Base-by-base conservation (phyloP, 2,888 invertebrate species). In the Heliconius aoede region DNA sequence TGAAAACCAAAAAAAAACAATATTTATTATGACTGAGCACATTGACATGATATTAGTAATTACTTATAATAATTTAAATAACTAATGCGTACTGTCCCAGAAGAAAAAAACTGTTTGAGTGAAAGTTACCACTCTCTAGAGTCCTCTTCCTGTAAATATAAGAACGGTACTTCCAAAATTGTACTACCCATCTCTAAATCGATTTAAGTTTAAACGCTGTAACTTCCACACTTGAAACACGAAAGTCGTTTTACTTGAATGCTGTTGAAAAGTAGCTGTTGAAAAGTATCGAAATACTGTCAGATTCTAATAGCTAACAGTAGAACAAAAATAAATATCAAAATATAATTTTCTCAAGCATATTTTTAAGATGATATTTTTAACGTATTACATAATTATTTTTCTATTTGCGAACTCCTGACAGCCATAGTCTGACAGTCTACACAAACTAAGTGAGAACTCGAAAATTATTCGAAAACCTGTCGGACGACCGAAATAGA, bases 171-270 rank as follows among this genome's bases (percentile, higher is more conserved):
- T 74, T 60, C 78, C 75, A 73, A 76, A 76, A 74, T 64, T 78
- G 62, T 71, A 79, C 74, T 76, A 76, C 68, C 74, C 64, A 77
- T 65, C 65, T 77, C 75, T 72, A 77, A 80, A 80, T 77, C 65
- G 80, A 77, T 80, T 80, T 77, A 73, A 80, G 80, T 79, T 80
- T 78, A 80, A 80, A 80, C 78, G 76, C 67, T 78, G 80, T 71
- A 80, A 80, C 80, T 80, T 80, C 55, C 74, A 74, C 73, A 79
- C 79, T 80, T 80, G 78, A 73, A 78, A 77, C 76, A 77, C 68
- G 74, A 78, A 80, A 80, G 77, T 78, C 79, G 74, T 79, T 78
- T 77, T 60, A 80, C 77, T 80, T 80, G 76, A 78, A 80, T 78
- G 79, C 77, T 79, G 78, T 80, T 77, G 77, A 75, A 74, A 75